phyloP scores from a whole-genome alignment of 2,888 invertebrate species.

The Laothoe populi region DNA sequence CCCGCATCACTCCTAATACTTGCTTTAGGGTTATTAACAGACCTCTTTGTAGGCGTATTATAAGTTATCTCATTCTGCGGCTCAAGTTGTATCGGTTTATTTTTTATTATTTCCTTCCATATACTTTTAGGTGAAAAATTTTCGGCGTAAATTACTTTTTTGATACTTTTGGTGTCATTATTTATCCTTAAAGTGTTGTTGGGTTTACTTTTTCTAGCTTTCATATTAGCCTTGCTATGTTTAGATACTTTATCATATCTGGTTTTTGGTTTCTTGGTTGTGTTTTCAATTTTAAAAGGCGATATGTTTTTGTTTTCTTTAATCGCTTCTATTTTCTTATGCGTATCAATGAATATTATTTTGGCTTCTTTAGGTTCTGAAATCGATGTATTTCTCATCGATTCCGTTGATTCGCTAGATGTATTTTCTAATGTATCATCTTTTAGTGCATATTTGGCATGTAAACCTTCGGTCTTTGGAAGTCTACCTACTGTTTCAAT shows the following conservation, averaged over 20 bases:
- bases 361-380: conserved; percentile 29
- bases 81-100: conserved; percentile 45
- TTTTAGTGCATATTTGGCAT: conserved; percentile 9
- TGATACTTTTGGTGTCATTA: conserved; percentile 31
- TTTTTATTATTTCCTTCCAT: conserved; percentile 47
- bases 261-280: conserved; percentile 30
- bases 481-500: not conserved
- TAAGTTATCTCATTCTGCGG: conserved; percentile 30
- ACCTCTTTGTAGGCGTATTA: conserved; percentile 21
- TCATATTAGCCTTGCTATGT: not conserved
- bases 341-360: conserved; percentile 38
- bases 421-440: not conserved
- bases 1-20: conserved; percentile 24
- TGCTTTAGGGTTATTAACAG: not conserved
- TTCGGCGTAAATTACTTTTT: conserved; percentile 44
- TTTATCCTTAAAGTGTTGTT: not conserved
- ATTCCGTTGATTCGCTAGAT: conserved; percentile 16
- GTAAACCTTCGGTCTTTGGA: conserved; percentile 11
- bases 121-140: conserved; percentile 44
- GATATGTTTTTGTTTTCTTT: conserved; percentile 4
- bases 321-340: conserved; percentile 28
- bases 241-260: conserved; percentile 32
- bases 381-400: conserved; percentile 27
- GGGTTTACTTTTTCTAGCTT: not conserved
- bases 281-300: conserved; percentile 27